Evolutionary conservation across 35 echinoderm and acorn worm genomes (phyloP).

Genomic region (Diadema setosum): DNA sequence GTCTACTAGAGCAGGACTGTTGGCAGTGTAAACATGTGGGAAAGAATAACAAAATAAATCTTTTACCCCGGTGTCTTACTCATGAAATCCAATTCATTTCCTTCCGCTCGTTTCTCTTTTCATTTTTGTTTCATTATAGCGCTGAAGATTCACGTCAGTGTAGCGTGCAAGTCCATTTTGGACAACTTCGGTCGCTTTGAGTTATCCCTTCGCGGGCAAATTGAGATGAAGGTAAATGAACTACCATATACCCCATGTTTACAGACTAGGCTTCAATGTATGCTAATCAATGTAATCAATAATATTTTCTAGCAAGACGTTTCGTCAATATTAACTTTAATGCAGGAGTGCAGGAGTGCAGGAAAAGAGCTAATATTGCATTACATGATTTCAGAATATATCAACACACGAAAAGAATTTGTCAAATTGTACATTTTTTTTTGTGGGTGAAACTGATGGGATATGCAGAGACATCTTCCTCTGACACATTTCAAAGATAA

Average conservation of each 20-base stretch:
- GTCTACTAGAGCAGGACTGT: neutral
- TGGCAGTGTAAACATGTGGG: neutral
- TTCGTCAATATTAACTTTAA: neutral
- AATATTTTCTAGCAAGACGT: neutral
- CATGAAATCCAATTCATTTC: too few species aligned
- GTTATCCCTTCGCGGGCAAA: constrained; percentile 12
- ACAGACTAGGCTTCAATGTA: neutral
- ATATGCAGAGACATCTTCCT: too few species aligned
- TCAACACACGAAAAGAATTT: too few species aligned
- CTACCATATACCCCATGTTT: neutral
- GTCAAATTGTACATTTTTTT: too few species aligned
- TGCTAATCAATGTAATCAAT: too few species aligned
- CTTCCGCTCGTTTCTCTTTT: too few species aligned
- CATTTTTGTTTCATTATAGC: constrained; percentile 5
- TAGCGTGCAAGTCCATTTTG: constrained; percentile 11
- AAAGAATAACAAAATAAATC: neutral
- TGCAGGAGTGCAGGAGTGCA: neutral
- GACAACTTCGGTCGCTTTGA: constrained; percentile 12
- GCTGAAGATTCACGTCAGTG: constrained; percentile 67
- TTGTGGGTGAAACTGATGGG: too few species aligned
- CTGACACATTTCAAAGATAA: too few species aligned
- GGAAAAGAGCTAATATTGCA: neutral
- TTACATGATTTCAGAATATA: neutral
- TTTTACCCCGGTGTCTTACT: too few species aligned
- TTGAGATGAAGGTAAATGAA: constrained; percentile 66